Conservation (phyloP, 2,888 invertebrate genomes). For the Neoaliturus tenellus region DNA sequence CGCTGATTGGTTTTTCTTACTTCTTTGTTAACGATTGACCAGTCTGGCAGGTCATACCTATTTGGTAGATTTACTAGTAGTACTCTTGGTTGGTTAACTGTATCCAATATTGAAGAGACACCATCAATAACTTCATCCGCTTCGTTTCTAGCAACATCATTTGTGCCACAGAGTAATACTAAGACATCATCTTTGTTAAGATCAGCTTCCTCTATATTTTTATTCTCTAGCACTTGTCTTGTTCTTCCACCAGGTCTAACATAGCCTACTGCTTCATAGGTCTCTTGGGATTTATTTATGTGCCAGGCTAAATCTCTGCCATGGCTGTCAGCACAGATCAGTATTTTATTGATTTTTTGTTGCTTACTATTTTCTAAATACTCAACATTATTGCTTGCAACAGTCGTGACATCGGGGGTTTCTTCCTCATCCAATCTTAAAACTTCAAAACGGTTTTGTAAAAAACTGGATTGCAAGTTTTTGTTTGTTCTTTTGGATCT, state of each 20-base stretch:
- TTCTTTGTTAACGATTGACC: slow-evolving; percentile 12
- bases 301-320: no score
- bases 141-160: slow-evolving; percentile 25
- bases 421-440: no score
- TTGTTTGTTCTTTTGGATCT: no score
- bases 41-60: slow-evolving; percentile 1
- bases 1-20: not conserved
- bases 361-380: no score
- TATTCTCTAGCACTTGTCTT: not conserved
- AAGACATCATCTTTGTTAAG: slow-evolving; percentile 9
- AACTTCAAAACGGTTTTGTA: no score
- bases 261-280: slow-evolving; percentile 8
- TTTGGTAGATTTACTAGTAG: not conserved
- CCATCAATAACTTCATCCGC: not conserved
- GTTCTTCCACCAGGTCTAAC: not conserved
- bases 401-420: no score
- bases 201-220: slow-evolving; percentile 1
- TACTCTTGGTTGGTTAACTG: not conserved
- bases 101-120: not conserved
- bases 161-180: not conserved
- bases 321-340: no score
- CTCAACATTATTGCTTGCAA: no score
- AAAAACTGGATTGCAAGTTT: no score
- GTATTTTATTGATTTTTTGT: no score
- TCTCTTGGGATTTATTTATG: slow-evolving; percentile 2